Evolutionary conservation across 2,888 invertebrate genomes (phyloP).

Genomic region (Xylota segnis): DNA sequence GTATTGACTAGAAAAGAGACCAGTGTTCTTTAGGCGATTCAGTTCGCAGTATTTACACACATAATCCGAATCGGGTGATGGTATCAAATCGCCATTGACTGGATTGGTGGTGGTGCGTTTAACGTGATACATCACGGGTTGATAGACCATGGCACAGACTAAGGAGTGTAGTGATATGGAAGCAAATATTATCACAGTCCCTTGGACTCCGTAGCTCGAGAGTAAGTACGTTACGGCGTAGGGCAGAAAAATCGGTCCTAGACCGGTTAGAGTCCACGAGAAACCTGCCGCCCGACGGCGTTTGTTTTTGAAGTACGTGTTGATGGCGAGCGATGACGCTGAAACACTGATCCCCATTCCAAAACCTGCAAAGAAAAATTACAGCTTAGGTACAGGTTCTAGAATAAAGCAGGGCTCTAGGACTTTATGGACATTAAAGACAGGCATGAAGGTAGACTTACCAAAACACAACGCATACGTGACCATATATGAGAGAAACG

Average conservation of each 20-base stretch:
- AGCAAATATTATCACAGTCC: slow-evolving; percentile 88
- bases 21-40: slow-evolving; percentile 80
- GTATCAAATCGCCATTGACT: slow-evolving; percentile 47
- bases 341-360: slow-evolving; percentile 89
- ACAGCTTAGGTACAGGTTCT: too few species aligned
- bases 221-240: slow-evolving; percentile 88
- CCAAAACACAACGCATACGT: slow-evolving; percentile 89
- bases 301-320: slow-evolving; percentile 90
- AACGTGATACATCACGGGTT: slow-evolving; percentile 90
- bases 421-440: not conserved
- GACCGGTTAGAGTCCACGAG: slow-evolving; percentile 90
- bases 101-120: slow-evolving; percentile 83
- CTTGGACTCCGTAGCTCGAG: slow-evolving; percentile 87
- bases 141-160: slow-evolving; percentile 88
- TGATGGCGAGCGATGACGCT: slow-evolving; percentile 89
- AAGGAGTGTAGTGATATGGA: slow-evolving; percentile 89
- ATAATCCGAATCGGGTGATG: slow-evolving; percentile 72
- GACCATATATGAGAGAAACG: slow-evolving; percentile 88
- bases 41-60: slow-evolving; percentile 81
- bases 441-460: slow-evolving; percentile 84
- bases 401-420: not conserved
- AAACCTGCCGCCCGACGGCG: slow-evolving; percentile 89
- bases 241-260: slow-evolving; percentile 91
- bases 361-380: slow-evolving; percentile 79
- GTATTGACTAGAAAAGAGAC: slow-evolving; percentile 86